Percentiles rank a stretch among this genome's conserved stretches.
Conservation (phyloP, 2,797 vertebrate species). For the Sciaenops ocellatus region DNA sequence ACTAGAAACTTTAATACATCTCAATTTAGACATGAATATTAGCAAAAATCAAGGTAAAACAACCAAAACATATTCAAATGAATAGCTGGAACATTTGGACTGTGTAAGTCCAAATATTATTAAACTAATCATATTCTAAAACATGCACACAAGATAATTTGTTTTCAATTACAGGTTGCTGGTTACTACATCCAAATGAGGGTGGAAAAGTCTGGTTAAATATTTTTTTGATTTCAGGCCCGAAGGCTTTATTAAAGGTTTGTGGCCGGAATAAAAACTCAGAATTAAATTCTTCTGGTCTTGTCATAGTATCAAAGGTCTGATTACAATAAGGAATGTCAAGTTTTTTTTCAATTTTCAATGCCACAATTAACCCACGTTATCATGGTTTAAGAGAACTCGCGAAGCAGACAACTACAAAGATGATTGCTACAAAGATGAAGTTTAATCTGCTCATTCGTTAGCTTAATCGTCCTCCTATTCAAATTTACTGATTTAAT, state of each 20-base stretch:
- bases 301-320: neutral
- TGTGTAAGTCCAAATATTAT: neutral
- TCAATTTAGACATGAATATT: neutral
- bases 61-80: neutral
- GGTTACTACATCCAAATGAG: neutral
- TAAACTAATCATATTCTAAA: slow-evolving; percentile 15
- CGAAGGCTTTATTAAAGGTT: neutral
- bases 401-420: neutral
- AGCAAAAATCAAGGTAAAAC: neutral
- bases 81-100: neutral
- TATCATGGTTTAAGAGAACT: neutral
- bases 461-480: too few relatives aligned
- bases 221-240: neutral
- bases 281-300: neutral
- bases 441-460: too few relatives aligned
- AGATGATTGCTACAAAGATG: too few relatives aligned
- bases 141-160: neutral
- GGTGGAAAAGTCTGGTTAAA: slow-evolving; percentile 8
- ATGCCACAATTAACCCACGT: neutral
- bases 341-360: slow-evolving; percentile 1
- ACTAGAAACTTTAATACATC: neutral
- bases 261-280: neutral
- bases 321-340: neutral
- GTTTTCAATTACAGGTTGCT: slow-evolving; percentile 18
- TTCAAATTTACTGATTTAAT: too few relatives aligned